phyloP scores from a whole-genome alignment of 2,797 vertebrate species.

The Thalassophryne amazonica region DNA sequence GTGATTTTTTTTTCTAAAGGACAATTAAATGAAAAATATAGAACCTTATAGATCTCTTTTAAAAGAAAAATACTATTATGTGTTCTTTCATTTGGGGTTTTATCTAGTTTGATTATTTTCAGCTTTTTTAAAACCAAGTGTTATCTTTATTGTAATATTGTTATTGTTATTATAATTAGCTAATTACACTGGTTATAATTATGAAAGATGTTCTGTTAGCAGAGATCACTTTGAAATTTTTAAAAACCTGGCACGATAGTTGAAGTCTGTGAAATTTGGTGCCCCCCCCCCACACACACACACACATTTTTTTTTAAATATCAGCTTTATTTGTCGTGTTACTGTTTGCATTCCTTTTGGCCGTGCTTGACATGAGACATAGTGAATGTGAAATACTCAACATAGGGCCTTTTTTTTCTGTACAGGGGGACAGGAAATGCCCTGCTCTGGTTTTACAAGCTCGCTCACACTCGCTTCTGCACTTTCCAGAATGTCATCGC shows the following conservation, averaged over 20 bases:
- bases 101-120: slow-evolving; percentile 76
- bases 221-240: slow-evolving; percentile 80
- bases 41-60: slow-evolving; percentile 81
- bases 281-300: too few species aligned
- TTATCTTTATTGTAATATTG: slow-evolving; percentile 86
- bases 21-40: slow-evolving; percentile 76
- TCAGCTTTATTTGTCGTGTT: slow-evolving; percentile 50
- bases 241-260: slow-evolving; percentile 77
- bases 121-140: slow-evolving; percentile 72
- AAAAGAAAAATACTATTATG: slow-evolving; percentile 72
- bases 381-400: slow-evolving; percentile 55
- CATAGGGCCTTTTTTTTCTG: slow-evolving; percentile 39
- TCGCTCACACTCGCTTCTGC: slow-evolving; percentile 36
- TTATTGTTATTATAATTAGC: slow-evolving; percentile 86
- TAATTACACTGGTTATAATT: slow-evolving; percentile 81
- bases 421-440: slow-evolving; percentile 54
- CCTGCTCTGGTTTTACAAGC: slow-evolving; percentile 55
- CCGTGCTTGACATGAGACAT: slow-evolving; percentile 51
- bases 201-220: slow-evolving; percentile 82
- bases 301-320: slow-evolving; percentile 34
- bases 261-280: slow-evolving; percentile 68
- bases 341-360: slow-evolving; percentile 53
- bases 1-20: slow-evolving; percentile 65
- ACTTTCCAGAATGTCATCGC: slow-evolving; percentile 71
- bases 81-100: slow-evolving; percentile 80